phyloP scores from a whole-genome alignment of 2,797 vertebrate genomes.

The Ctenopoma multispine region DNA sequence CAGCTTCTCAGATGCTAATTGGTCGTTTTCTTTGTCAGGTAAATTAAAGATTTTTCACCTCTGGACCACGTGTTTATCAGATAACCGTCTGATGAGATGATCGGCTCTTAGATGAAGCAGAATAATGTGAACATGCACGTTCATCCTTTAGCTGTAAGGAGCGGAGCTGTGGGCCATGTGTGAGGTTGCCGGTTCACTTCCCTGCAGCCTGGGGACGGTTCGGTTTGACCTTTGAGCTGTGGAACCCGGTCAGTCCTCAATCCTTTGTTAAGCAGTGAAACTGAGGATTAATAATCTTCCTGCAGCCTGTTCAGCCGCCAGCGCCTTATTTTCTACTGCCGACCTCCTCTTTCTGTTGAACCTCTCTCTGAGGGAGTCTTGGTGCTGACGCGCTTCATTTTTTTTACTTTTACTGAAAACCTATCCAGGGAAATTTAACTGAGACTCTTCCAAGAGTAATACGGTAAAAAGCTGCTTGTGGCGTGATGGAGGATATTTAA shows the following conservation, averaged over 20 bases:
- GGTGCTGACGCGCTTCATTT: slow-evolving; percentile 23
- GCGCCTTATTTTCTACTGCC: slow-evolving; percentile 65
- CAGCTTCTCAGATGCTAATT: too few relatives aligned
- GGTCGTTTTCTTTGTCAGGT: too few relatives aligned
- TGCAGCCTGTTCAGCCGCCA: slow-evolving; percentile 34
- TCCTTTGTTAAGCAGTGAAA: slow-evolving; percentile 36
- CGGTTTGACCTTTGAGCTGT: slow-evolving; percentile 1
- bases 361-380: slow-evolving; percentile 1
- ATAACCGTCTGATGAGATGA: too few relatives aligned
- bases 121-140: not conserved
- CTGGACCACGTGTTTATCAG: too few relatives aligned
- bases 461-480: not conserved
- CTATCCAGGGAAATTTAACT: slow-evolving; percentile 17
- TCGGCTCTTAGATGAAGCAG: not conserved
- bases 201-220: not conserved
- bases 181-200: too few relatives aligned
- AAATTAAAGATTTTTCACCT: too few relatives aligned
- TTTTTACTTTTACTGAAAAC: slow-evolving; percentile 8
- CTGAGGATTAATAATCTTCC: slow-evolving; percentile 27
- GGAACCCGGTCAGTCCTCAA: slow-evolving; percentile 30
- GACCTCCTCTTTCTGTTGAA: not conserved
- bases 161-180: too few relatives aligned
- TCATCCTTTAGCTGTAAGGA: too few relatives aligned
- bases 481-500: not conserved
- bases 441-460: not conserved